Conservation (phyloP, 2,888 invertebrate genomes). For the Ditula angustiorana region DNA sequence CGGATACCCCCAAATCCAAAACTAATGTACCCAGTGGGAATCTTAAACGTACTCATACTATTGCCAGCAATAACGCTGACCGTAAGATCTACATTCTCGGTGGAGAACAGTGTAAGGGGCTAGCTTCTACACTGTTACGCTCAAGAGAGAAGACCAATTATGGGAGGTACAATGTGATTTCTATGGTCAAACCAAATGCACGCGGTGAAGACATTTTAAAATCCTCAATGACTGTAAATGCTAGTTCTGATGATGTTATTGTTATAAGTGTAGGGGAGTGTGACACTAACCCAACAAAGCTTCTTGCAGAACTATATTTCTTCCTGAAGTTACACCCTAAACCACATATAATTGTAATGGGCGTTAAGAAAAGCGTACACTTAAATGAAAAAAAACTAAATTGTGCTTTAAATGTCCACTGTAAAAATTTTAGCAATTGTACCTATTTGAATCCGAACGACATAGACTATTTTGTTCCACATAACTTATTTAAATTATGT, state of each 20-base stretch:
- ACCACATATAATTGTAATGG: neutral
- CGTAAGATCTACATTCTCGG: neutral
- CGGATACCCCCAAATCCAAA: neutral
- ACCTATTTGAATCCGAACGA: neutral
- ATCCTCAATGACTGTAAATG: neutral
- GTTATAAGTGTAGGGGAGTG: neutral
- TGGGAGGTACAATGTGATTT: neutral
- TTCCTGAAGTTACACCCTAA: neutral
- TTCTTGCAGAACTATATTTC: neutral
- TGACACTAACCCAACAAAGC: neutral
- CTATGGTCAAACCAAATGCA: neutral
- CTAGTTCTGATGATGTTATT: neutral
- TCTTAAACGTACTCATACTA: too few relatives aligned
- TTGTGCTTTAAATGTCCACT: neutral
- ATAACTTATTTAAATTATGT: neutral
- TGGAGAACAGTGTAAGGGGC: neutral
- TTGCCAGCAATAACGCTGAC: neutral
- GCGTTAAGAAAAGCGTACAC: conserved; percentile 8
- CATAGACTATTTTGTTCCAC: neutral
- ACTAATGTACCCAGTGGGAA: too few relatives aligned
- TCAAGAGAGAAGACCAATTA: neutral
- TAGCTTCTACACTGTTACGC: neutral
- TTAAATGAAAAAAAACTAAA: conserved; percentile 38
- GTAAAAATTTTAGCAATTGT: neutral
- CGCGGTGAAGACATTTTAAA: neutral